phyloP scores from a whole-genome alignment of 2,113 vertebrate genomes.

The Myotis davidii region DNA sequence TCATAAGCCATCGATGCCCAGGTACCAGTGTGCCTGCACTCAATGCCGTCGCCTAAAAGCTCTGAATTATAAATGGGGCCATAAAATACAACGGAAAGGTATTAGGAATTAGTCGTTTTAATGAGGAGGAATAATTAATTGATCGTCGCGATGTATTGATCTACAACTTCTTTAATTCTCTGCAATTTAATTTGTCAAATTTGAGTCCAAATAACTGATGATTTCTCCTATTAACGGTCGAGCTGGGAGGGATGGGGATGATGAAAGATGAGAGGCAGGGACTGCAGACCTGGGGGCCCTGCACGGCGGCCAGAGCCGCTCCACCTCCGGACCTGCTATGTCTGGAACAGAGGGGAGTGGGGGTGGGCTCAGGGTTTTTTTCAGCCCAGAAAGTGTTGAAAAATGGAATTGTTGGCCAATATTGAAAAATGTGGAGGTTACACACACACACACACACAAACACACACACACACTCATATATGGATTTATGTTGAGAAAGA shows the following conservation, averaged over 20 bases:
- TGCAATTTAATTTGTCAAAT: constrained; percentile 79
- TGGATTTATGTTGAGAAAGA: neutral
- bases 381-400: neutral
- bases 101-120: constrained; percentile 78
- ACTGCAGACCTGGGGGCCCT: neutral
- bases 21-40: constrained; percentile 51
- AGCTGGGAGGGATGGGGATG: neutral
- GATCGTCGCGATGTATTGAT: constrained; percentile 82
- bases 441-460: too few relatives aligned
- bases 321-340: fast-evolving
- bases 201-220: constrained; percentile 74
- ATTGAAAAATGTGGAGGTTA: neutral
- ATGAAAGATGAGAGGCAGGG: neutral
- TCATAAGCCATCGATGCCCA: constrained; percentile 74
- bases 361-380: neutral
- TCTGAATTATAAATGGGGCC: constrained; percentile 68
- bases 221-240: constrained; percentile 54
- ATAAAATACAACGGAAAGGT: constrained; percentile 78
- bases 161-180: constrained; percentile 83
- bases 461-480: neutral
- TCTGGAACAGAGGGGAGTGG: neutral
- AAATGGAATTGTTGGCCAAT: neutral
- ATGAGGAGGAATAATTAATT: constrained; percentile 84
- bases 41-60: constrained; percentile 72
- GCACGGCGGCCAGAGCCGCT: neutral